Conservation (phyloP, 23 tunicate species). For the Halocynthia aurantium region DNA sequence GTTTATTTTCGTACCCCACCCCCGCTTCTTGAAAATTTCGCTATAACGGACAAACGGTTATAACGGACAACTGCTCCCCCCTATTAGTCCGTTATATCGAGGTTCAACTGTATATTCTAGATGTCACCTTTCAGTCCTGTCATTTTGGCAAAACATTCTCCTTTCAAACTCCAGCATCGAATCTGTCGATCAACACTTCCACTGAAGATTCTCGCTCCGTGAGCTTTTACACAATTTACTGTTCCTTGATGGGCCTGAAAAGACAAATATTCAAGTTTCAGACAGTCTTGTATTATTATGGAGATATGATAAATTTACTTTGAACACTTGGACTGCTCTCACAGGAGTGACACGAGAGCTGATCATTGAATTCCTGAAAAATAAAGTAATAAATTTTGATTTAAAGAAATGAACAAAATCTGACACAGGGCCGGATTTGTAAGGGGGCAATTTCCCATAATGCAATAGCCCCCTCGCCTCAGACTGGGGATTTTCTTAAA, state of each 20-base stretch:
- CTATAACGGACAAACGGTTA: too few species aligned
- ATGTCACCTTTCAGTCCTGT: slow-evolving; percentile 46
- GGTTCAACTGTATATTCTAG: too few species aligned
- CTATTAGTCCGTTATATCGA: too few species aligned
- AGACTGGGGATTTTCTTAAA: too few species aligned
- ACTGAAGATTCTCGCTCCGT: slow-evolving; percentile 58
- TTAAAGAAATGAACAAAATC: too few species aligned
- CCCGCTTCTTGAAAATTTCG: too few species aligned
- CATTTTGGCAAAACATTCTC: slow-evolving; percentile 62
- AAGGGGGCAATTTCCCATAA: too few species aligned
- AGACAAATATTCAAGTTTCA: background rate
- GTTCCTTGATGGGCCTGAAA: slow-evolving; percentile 63
- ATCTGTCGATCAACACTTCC: slow-evolving; percentile 62
- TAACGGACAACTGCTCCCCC: too few species aligned
- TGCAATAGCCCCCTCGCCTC: too few species aligned
- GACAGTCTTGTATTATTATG: background rate
- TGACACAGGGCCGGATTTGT: too few species aligned
- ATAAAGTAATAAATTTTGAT: background rate
- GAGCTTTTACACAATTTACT: slow-evolving; percentile 37
- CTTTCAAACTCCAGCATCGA: slow-evolving; percentile 45
- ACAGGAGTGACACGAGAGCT: slow-evolving; percentile 16
- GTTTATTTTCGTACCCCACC: too few species aligned
- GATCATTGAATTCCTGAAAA: slow-evolving; percentile 32
- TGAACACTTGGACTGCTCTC: slow-evolving; percentile 28
- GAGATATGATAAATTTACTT: slow-evolving; percentile 17